Evolutionary conservation across 2,888 invertebrate genomes (phyloP).

Genomic region (Eupithecia subfuscata): DNA sequence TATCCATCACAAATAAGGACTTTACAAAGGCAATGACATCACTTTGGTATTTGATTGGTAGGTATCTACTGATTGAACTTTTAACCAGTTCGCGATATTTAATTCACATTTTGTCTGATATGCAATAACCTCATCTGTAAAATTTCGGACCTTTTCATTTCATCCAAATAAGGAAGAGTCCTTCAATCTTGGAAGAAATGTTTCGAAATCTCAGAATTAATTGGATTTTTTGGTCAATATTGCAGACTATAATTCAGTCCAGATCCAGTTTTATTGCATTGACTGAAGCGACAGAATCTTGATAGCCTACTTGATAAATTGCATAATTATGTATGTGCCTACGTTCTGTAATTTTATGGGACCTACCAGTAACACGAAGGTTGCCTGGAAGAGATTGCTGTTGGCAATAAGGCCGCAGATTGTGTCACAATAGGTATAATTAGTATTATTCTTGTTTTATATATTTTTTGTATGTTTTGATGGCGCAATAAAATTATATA

Average conservation of each 20-base stretch:
- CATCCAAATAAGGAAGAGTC: constrained; percentile 25
- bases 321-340: no score
- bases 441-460: no score
- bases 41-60: not conserved
- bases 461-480: no score
- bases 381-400: no score
- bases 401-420: no score
- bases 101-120: not conserved
- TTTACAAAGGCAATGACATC: not conserved
- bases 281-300: not conserved
- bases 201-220: constrained; percentile 19
- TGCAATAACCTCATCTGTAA: constrained; percentile 6
- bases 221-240: not conserved
- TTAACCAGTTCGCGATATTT: not conserved
- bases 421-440: no score
- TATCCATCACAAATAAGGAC: no score
- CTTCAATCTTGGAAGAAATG: constrained; percentile 25
- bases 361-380: not conserved
- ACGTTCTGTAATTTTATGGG: not conserved
- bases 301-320: not conserved
- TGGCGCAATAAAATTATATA: no score
- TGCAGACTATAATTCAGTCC: not conserved
- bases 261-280: constrained; percentile 4
- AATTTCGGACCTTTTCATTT: constrained; percentile 19
- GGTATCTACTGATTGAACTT: not conserved